phyloP scores from a whole-genome alignment of 1,140 invertebrate species.

The Lepidostoma basale region DNA sequence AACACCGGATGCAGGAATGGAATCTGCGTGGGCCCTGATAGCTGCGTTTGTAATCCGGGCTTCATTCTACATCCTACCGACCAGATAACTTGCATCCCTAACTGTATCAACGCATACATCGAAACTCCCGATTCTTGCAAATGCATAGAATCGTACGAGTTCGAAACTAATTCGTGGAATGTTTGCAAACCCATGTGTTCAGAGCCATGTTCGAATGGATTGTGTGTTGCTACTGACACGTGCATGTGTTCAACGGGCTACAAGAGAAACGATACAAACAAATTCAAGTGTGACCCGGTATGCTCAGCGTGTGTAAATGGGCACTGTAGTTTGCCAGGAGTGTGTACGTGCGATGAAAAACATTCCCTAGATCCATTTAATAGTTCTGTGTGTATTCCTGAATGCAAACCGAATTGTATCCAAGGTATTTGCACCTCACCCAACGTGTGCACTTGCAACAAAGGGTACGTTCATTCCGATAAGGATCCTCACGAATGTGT shows the following conservation, averaged over 20 bases:
- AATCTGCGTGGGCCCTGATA: conserved; percentile 56
- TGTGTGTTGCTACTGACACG: conserved; percentile 53
- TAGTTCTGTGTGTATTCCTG: conserved; percentile 50
- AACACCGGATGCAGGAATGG: conserved; percentile 61
- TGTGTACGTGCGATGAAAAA: conserved; percentile 58
- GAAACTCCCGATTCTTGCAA: conserved; percentile 47
- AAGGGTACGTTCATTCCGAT: conserved; percentile 50
- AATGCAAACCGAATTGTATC: conserved; percentile 54
- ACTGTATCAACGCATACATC: conserved; percentile 17
- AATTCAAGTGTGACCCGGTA: conserved; percentile 52
- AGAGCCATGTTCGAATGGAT: conserved; percentile 50
- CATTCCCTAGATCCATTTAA: conserved; percentile 48
- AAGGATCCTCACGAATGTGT: conserved; percentile 50
- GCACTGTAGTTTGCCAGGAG: conserved; percentile 56
- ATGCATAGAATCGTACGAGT: conserved; percentile 62
- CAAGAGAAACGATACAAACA: conserved; percentile 39
- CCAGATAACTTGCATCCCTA: conserved; percentile 47
- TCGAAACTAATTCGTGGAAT: conserved; percentile 59
- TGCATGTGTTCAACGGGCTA: conserved; percentile 51
- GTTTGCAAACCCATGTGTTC: conserved; percentile 52
- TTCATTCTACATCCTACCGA: not conserved
- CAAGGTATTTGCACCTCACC: conserved; percentile 56
- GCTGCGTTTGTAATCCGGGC: conserved; percentile 51
- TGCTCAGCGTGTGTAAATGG: conserved; percentile 60
- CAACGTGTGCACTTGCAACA: conserved; percentile 52